Conservation (phyloP, 2,797 vertebrate species). For the Brachyalestes nurse region DNA sequence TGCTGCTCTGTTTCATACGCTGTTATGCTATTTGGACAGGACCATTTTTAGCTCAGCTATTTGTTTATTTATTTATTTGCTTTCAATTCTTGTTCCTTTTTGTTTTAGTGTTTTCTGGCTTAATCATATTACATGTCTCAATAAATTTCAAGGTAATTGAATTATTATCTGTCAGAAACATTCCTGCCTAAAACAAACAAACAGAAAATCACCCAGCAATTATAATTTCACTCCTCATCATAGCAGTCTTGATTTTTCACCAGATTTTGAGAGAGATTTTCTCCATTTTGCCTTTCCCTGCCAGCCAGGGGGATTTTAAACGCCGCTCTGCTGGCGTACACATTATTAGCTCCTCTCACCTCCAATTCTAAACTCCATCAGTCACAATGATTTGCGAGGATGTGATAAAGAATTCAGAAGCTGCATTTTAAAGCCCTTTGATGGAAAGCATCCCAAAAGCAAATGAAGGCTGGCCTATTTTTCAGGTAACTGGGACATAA, state of each 20-base stretch:
- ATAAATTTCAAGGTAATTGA: neutral
- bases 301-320: conserved; percentile 20
- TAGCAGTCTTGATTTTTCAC: neutral
- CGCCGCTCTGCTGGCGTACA: conserved; percentile 25
- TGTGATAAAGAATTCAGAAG: conserved; percentile 45
- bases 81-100: neutral
- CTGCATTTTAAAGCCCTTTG: conserved; percentile 30
- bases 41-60: neutral
- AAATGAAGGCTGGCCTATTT: conserved; percentile 43
- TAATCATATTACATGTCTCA: neutral
- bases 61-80: neutral
- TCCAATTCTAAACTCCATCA: conserved; percentile 56
- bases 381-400: conserved; percentile 49
- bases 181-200: neutral
- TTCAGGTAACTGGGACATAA: conserved; percentile 49
- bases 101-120: neutral
- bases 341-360: conserved; percentile 53
- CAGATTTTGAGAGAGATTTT: conserved; percentile 4
- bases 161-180: conserved; percentile 5
- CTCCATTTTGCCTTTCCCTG: conserved; percentile 21
- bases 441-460: conserved; percentile 26
- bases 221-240: conserved; percentile 8
- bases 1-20: neutral
- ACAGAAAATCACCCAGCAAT: neutral
- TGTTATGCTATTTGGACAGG: neutral